Evolutionary conservation across 2,797 vertebrate genomes (phyloP).

Genomic region (Anas capensis): DNA sequence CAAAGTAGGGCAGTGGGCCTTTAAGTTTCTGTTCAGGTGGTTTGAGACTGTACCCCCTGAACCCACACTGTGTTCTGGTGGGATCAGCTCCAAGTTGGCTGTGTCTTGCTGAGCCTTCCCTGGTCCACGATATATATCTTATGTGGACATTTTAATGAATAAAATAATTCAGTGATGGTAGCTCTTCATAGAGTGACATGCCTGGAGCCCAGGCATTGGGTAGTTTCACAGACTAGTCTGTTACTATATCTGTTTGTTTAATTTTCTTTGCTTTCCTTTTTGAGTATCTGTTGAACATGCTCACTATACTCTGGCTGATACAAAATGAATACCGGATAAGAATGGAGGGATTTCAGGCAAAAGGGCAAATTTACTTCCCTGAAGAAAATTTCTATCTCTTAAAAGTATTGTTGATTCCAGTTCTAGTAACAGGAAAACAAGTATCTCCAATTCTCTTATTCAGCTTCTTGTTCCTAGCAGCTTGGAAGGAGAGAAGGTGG

Average conservation of each 20-base stretch:
- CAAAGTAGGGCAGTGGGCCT: not conserved
- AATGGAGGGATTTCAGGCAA: not conserved
- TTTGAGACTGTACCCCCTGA: not conserved
- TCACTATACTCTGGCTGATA: not conserved
- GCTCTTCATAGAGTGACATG: not conserved
- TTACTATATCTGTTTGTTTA: not conserved
- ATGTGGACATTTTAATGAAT: not conserved
- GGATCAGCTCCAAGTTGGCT: not conserved
- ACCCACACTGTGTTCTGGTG: not conserved
- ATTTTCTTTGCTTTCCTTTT: not conserved
- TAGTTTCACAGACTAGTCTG: not conserved
- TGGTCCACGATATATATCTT: accelerated
- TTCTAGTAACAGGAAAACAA: not conserved
- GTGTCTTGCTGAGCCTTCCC: not conserved
- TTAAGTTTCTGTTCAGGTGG: not conserved
- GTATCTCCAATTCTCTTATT: not conserved
- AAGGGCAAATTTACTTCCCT: not conserved
- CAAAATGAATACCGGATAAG: not conserved
- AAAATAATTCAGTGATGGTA: not conserved
- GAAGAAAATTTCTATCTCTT: not conserved
- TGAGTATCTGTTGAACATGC: not conserved
- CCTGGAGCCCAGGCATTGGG: not conserved
- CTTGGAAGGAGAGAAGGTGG: not conserved
- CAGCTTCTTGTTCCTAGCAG: not conserved
- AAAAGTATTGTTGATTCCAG: not conserved